phyloP scores from a whole-genome alignment of 2,888 invertebrate species.

The Ormyrus labotus region DNA sequence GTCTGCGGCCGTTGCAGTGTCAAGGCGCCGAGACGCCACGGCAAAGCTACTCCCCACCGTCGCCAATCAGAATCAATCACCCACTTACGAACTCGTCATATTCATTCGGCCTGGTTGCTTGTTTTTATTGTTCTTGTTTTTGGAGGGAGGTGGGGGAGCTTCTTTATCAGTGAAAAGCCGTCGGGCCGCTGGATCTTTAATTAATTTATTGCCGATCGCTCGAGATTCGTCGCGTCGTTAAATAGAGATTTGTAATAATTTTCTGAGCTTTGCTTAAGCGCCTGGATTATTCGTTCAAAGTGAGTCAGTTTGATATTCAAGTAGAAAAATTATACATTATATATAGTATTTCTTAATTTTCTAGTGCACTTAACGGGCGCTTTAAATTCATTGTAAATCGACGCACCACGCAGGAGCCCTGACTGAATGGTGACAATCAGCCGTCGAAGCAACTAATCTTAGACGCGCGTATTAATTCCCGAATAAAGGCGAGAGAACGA shows the following conservation, averaged over 20 bases:
- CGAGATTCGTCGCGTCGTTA: not conserved
- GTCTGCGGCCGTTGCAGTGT: not conserved
- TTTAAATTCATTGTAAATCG: no score
- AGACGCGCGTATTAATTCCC: no score
- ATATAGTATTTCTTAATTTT: no score
- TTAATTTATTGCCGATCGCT: constrained; percentile 19
- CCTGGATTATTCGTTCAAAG: no score
- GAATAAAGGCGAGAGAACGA: not conserved
- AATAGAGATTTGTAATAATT: not conserved
- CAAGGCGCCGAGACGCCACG: not conserved
- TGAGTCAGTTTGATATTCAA: no score
- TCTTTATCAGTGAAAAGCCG: constrained; percentile 1
- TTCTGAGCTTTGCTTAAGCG: not conserved
- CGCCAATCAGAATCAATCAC: constrained; percentile 29
- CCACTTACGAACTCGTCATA: constrained; percentile 7
- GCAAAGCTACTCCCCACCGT: not conserved
- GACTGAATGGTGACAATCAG: no score
- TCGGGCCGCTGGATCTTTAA: not conserved
- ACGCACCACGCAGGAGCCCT: no score
- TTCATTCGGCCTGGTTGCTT: not conserved
- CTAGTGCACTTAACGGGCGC: no score
- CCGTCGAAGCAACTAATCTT: no score
- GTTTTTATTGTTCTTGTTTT: not conserved
- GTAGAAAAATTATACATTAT: no score
- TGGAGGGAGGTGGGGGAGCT: no score